Conservation (phyloP, 2,797 vertebrate species). For the Hippocampus kuda region DNA sequence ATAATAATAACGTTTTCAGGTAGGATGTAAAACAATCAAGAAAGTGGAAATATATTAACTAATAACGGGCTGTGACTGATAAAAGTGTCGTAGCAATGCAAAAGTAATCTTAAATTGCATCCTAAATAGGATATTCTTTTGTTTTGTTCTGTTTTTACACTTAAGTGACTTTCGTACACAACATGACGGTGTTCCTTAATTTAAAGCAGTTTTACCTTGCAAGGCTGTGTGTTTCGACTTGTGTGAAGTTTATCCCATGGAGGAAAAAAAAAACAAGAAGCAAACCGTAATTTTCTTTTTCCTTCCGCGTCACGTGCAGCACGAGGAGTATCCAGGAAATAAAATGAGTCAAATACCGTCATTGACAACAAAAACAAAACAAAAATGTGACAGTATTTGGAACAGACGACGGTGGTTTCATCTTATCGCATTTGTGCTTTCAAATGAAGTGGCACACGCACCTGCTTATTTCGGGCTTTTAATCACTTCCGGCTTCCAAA, state of each 20-base stretch:
- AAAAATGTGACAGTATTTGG: background rate
- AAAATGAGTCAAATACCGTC: background rate
- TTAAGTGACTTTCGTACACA: background rate
- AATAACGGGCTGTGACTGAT: background rate
- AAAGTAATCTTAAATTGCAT: background rate
- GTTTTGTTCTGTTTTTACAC: background rate
- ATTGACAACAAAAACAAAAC: background rate
- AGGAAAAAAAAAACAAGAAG: background rate
- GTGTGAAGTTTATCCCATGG: background rate
- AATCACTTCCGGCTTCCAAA: background rate
- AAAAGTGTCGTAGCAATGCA: background rate
- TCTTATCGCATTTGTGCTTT: background rate
- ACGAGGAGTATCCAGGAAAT: background rate
- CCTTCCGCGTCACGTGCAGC: constrained; percentile 1
- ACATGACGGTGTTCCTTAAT: background rate
- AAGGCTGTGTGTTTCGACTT: background rate
- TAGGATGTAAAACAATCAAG: background rate
- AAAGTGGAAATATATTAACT: background rate
- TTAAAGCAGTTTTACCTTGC: background rate
- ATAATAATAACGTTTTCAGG: background rate
- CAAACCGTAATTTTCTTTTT: background rate
- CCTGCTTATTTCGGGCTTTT: background rate
- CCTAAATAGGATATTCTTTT: background rate
- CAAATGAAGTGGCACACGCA: background rate
- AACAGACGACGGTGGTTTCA: background rate